Evolutionary conservation across 1,140 invertebrate genomes (phyloP).

Genomic region (Leguminivora glycinivorella): DNA sequence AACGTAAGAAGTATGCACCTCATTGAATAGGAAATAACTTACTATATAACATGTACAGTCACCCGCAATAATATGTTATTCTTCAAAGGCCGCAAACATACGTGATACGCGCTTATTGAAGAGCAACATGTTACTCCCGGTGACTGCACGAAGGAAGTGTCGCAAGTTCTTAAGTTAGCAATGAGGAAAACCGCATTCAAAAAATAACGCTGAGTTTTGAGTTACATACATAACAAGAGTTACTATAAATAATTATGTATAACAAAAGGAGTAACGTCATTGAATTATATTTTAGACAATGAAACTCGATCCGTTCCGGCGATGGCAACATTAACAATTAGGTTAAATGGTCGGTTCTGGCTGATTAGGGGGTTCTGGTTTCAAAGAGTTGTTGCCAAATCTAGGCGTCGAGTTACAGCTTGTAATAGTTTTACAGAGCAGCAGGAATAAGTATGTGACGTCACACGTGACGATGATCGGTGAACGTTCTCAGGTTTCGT

Average conservation of each 20-base stretch:
- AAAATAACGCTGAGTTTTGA: not conserved
- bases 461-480: not conserved
- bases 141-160: no score
- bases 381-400: slow-evolving; percentile 25
- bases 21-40: no score
- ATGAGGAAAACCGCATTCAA: not conserved
- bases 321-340: slow-evolving; percentile 6
- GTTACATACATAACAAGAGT: not conserved
- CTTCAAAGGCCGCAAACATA: no score
- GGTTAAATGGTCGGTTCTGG: slow-evolving; percentile 15
- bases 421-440: not conserved
- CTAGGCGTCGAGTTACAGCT: slow-evolving; percentile 8
- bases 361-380: slow-evolving; percentile 14
- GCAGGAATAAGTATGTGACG: not conserved
- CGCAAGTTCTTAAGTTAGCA: not conserved
- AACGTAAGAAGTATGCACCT: not conserved
- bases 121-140: no score
- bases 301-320: not conserved
- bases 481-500: not conserved
- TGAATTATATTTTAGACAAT: not conserved
- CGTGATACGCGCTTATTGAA: no score
- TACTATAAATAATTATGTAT: not conserved
- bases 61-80: no score
- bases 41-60: no score
- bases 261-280: not conserved